Evolutionary conservation across 2,888 invertebrate species (phyloP).

Genomic region (Hipparchia semele): DNA sequence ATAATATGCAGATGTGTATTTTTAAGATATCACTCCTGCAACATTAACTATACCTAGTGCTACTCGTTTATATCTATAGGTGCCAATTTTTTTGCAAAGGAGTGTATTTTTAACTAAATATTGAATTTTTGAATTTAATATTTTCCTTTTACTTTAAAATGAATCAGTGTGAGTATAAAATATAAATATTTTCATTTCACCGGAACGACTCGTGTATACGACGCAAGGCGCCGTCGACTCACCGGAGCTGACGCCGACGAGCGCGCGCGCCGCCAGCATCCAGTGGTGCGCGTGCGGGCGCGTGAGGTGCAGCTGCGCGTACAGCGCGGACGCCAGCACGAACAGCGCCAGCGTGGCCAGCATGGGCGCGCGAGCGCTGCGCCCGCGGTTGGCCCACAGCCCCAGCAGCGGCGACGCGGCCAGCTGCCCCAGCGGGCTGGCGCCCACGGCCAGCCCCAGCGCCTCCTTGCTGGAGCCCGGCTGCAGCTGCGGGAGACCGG

Average conservation of each 20-base stretch:
- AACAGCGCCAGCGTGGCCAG: conserved; percentile 88
- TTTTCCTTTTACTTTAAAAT: too few relatives aligned
- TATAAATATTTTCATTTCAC: too few relatives aligned
- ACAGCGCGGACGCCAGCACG: conserved; percentile 87
- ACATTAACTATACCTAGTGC: too few relatives aligned
- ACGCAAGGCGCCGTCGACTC: too few relatives aligned
- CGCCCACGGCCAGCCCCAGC: conserved; percentile 92
- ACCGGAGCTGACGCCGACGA: conserved; percentile 90
- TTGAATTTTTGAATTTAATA: too few relatives aligned
- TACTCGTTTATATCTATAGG: too few relatives aligned
- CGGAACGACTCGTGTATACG: too few relatives aligned
- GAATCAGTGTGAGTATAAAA: too few relatives aligned
- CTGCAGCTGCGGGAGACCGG: conserved; percentile 85
- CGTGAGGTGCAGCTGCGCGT: conserved; percentile 89
- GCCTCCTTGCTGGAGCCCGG: conserved; percentile 90
- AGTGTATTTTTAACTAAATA: too few relatives aligned
- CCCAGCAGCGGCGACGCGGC: conserved; percentile 92
- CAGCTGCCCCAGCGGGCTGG: conserved; percentile 94
- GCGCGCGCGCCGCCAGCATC: conserved; percentile 90
- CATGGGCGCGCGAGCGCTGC: conserved; percentile 88
- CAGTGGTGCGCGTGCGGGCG: conserved; percentile 86
- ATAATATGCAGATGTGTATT: too few relatives aligned
- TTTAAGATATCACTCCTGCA: too few relatives aligned
- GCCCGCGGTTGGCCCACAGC: conserved; percentile 91
- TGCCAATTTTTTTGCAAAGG: too few relatives aligned